These are phyloP conservation scores for Meghimatium bilineatum DNA, from an alignment of 2,888 invertebrate genomes.

Conservation along the genomic window DNA sequence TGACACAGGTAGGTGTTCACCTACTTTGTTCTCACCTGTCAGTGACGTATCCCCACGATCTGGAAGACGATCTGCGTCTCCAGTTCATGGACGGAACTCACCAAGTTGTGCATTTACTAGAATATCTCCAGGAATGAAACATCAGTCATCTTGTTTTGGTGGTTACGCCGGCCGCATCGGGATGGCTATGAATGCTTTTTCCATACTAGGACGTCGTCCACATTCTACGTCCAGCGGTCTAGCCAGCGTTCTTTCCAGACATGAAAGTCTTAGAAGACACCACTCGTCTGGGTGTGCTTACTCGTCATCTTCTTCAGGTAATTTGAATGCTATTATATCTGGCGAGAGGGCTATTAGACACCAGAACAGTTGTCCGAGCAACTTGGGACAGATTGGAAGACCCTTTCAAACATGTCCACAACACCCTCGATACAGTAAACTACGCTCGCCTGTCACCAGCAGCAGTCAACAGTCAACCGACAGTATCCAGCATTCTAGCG, in stretches of 20 bases:
- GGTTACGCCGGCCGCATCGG: constrained; percentile 18
- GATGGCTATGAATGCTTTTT: neutral
- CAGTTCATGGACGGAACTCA: constrained; percentile 15
- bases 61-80: constrained; percentile 34
- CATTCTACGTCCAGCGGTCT: constrained; percentile 25
- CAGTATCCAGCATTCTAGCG: constrained; percentile 18
- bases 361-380: constrained; percentile 45
- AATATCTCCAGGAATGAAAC: constrained; percentile 27
- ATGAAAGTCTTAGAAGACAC: constrained; percentile 23
- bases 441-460: neutral
- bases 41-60: constrained; percentile 12
- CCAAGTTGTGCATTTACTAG: neutral
- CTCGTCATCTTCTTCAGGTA: constrained; percentile 29
- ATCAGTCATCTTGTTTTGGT: constrained; percentile 37
- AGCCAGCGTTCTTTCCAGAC: constrained; percentile 15
- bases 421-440: neutral
- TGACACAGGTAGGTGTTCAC: constrained; percentile 6
- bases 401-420: neutral
- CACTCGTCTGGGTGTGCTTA: constrained; percentile 37
- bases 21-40: neutral
- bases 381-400: neutral
- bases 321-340: constrained; percentile 21
- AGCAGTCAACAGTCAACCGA: constrained; percentile 1
- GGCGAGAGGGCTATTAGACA: constrained; percentile 16
- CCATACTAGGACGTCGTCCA: constrained; percentile 19